Percentiles rank a stretch among this genome's conserved stretches.
Conservation (phyloP, 2,113 vertebrate genomes). For the Neopipo cinnamomea region DNA sequence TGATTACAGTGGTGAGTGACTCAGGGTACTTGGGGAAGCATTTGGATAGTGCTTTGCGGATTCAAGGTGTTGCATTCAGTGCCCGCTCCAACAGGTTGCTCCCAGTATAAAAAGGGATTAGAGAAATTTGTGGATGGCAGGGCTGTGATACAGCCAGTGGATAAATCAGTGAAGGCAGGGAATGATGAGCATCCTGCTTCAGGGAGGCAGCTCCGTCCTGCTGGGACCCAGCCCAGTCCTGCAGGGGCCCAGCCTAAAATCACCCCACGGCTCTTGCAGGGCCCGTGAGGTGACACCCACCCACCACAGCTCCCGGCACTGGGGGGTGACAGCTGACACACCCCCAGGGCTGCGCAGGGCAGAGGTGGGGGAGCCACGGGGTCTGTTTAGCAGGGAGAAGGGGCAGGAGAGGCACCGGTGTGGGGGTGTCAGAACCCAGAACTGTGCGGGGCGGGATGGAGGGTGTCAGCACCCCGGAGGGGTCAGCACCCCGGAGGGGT, state of each 20-base stretch:
- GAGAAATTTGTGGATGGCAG: rapidly evolving
- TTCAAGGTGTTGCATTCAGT: rapidly evolving
- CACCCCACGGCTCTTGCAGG: rapidly evolving
- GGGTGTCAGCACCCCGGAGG: background rate
- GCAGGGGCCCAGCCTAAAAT: background rate
- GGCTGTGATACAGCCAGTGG: rapidly evolving
- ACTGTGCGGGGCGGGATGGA: background rate
- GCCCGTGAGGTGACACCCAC: rapidly evolving
- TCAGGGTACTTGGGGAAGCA: rapidly evolving
- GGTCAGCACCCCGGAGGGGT: background rate
- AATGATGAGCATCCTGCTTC: background rate
- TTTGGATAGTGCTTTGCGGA: rapidly evolving
- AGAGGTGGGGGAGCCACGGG: rapidly evolving
- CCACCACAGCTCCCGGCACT: background rate
- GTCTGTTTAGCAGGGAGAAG: background rate
- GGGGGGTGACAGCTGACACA: background rate
- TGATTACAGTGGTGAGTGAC: rapidly evolving
- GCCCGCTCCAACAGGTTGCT: background rate
- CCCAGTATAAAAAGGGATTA: rapidly evolving
- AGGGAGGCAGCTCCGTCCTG: too few species aligned
- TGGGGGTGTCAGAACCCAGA: background rate
- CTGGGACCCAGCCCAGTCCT: background rate
- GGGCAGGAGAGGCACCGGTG: too few species aligned
- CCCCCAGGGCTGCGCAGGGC: rapidly evolving
- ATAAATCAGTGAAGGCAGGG: rapidly evolving